Percentiles rank a stretch among this genome's conserved stretches.
Evolutionary conservation across 1,140 invertebrate species (phyloP).

Genomic region (Chrysopa pallens): DNA sequence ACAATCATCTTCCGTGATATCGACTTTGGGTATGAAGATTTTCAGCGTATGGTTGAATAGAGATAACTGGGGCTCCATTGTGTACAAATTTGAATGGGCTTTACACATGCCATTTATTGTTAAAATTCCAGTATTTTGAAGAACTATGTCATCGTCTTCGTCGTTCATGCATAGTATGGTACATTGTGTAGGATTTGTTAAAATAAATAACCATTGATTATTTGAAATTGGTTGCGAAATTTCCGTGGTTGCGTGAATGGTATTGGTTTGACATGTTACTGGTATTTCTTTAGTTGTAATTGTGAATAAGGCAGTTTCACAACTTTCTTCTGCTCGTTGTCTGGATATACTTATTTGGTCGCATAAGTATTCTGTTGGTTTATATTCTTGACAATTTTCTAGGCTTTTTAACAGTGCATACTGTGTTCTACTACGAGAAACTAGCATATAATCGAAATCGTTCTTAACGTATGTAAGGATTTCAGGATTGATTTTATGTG

Average conservation of each 20-base stretch:
- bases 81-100: background rate
- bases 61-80: background rate
- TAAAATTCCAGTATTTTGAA: background rate
- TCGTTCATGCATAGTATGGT: background rate
- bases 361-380: too few species aligned
- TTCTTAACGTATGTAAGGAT: too few species aligned
- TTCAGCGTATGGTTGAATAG: background rate
- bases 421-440: too few species aligned
- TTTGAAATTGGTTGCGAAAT: background rate
- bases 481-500: too few species aligned
- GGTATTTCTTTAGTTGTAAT: background rate
- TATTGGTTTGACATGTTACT: background rate
- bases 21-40: background rate
- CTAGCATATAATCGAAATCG: too few species aligned
- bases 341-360: background rate
- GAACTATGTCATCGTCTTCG: background rate
- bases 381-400: too few species aligned
- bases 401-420: too few species aligned
- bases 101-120: background rate
- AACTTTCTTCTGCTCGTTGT: background rate
- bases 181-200: background rate
- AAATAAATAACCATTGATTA: background rate
- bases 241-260: background rate
- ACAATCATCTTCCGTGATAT: conserved; percentile 2
- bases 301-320: background rate